Conservation (phyloP, 2,888 invertebrate species). For the Amphipyra tragopoginis region DNA sequence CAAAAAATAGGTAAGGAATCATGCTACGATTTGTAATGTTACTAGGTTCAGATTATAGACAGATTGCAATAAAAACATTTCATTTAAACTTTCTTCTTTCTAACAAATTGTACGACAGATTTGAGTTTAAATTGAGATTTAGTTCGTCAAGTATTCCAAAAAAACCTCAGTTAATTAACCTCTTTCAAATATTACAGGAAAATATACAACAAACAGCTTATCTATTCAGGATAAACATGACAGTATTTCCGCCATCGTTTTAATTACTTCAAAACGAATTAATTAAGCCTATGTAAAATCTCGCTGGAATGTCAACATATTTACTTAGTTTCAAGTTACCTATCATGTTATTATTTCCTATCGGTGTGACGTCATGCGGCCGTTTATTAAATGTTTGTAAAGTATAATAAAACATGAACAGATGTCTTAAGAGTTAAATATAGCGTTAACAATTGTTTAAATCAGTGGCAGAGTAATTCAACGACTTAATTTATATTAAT, state of each 20-base stretch:
- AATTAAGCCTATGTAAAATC: background rate
- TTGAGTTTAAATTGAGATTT: too few species aligned
- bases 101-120: too few species aligned
- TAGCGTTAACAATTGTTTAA: constrained; percentile 1
- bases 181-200: too few species aligned
- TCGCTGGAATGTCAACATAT: constrained; percentile 8
- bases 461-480: background rate
- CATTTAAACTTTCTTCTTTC: too few species aligned
- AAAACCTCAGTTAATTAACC: too few species aligned
- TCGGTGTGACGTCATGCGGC: background rate
- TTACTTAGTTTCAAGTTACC: constrained; percentile 1
- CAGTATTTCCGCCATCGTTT: background rate
- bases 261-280: background rate
- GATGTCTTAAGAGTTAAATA: background rate
- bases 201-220: background rate
- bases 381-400: constrained; percentile 1
- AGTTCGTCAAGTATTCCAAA: too few species aligned
- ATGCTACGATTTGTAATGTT: too few species aligned
- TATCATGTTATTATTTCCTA: background rate
- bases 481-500: constrained; percentile 4
- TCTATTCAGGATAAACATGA: background rate
- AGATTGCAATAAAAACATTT: too few species aligned
- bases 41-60: too few species aligned
- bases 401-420: constrained; percentile 10
- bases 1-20: background rate